phyloP scores from a whole-genome alignment of 2,797 vertebrate genomes.

The Phoeniculus purpureus region DNA sequence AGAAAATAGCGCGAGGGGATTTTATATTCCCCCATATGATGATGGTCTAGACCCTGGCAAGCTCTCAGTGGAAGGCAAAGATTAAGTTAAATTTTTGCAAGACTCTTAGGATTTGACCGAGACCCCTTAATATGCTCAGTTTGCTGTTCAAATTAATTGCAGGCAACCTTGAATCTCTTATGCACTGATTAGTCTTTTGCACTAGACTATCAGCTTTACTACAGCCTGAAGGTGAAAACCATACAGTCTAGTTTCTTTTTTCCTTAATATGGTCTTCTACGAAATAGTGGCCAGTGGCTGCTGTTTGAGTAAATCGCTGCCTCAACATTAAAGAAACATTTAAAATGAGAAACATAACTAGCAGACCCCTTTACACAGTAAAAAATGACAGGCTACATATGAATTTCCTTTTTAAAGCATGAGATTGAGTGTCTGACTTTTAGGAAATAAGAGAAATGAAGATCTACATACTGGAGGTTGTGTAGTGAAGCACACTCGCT shows the following conservation, averaged over 20 bases:
- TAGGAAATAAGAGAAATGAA: neutral
- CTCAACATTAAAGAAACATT: neutral
- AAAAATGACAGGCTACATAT: neutral
- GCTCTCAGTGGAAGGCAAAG: slow-evolving; percentile 35
- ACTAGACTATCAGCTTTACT: neutral
- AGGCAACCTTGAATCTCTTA: slow-evolving; percentile 43
- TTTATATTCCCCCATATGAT: neutral
- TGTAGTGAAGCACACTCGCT: neutral
- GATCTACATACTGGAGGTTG: neutral
- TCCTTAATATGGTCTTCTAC: neutral
- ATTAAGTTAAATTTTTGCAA: slow-evolving; percentile 56
- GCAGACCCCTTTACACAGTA: too few relatives aligned
- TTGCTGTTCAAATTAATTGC: slow-evolving; percentile 59
- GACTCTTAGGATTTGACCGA: slow-evolving; percentile 39
- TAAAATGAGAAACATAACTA: neutral
- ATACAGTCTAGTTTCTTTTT: neutral
- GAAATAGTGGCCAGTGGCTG: neutral
- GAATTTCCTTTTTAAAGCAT: neutral
- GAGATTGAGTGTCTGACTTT: neutral
- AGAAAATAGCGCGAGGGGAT: neutral
- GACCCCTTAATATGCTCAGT: slow-evolving; percentile 27
- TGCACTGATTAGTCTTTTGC: slow-evolving; percentile 38
- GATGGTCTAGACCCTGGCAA: slow-evolving; percentile 1
- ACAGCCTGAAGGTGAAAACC: neutral
- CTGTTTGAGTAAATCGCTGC: neutral